Percentiles rank a stretch among this genome's conserved stretches.
These are phyloP conservation scores for Cottoperca gobio DNA, from an alignment of 2,797 vertebrate genomes.

Conservation along the genomic window DNA sequence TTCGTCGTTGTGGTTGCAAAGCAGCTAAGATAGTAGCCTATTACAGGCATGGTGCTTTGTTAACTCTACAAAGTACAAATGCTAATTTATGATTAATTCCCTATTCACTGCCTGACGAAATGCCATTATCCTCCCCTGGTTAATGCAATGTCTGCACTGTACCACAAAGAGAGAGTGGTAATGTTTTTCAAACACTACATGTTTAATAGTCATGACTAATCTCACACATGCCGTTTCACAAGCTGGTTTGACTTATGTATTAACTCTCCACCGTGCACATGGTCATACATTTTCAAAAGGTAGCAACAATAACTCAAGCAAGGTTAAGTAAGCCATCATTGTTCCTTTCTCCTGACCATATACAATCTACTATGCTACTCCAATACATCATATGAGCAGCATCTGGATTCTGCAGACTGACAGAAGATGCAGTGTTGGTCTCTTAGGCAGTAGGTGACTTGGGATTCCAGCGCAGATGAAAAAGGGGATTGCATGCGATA, in stretches of 20 bases:
- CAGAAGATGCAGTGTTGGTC: constrained; percentile 22
- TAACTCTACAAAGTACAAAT: constrained; percentile 35
- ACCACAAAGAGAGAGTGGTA: constrained; percentile 27
- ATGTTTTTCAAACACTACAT: constrained; percentile 32
- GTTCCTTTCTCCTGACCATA: neutral
- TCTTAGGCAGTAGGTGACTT: constrained; percentile 42
- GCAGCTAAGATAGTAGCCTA: neutral
- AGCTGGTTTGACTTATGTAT: constrained; percentile 38
- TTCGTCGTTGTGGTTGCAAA: constrained; percentile 15
- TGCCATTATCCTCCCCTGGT: constrained; percentile 38
- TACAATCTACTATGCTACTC: neutral
- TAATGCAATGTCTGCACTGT: constrained; percentile 33
- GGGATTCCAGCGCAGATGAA: constrained; percentile 48
- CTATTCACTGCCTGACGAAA: constrained; percentile 41
- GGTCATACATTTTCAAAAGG: constrained; percentile 39
- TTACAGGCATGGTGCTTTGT: constrained; percentile 25
- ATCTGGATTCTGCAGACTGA: constrained; percentile 9
- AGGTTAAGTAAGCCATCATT: neutral
- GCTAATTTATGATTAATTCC: constrained; percentile 44
- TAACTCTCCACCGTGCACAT: constrained; percentile 22
- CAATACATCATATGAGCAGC: neutral
- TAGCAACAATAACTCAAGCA: constrained; percentile 19
- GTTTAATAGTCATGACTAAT: constrained; percentile 49
- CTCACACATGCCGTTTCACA: constrained; percentile 34
- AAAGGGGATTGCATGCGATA: constrained; percentile 43